phyloP scores from a whole-genome alignment of 2,113 vertebrate genomes.

The Euleptes europaea region DNA sequence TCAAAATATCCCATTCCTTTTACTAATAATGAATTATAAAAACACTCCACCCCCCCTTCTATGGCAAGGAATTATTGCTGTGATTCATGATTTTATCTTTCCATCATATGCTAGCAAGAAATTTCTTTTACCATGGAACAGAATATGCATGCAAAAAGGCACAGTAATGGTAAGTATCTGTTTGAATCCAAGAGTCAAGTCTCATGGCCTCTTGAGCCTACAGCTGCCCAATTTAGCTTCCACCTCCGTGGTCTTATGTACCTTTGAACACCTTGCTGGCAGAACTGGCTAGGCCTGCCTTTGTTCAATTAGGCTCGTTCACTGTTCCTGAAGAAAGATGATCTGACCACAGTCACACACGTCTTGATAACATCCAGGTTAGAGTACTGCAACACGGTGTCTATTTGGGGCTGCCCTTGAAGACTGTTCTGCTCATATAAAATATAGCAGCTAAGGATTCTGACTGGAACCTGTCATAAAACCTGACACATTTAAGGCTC shows the following conservation, averaged over 20 bases:
- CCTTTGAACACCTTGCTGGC: too few relatives aligned
- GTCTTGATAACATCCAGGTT: too few relatives aligned
- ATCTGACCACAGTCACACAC: too few relatives aligned
- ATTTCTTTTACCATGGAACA: neutral
- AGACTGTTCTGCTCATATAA: too few relatives aligned
- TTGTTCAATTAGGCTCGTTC: too few relatives aligned
- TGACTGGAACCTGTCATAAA: too few relatives aligned
- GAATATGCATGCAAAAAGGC: neutral
- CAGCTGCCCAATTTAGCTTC: neutral
- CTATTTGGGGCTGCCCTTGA: too few relatives aligned
- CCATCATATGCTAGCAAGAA: neutral
- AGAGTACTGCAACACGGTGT: too few relatives aligned
- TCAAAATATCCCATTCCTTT: slow-evolving; percentile 8
- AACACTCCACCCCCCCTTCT: neutral
- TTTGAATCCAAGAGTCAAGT: neutral
- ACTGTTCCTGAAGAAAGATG: too few relatives aligned
- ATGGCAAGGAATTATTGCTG: slow-evolving; percentile 4
- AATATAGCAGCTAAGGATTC: too few relatives aligned
- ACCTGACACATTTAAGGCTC: too few relatives aligned
- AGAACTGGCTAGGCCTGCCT: too few relatives aligned
- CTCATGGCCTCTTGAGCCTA: neutral
- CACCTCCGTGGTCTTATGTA: neutral
- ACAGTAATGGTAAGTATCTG: neutral
- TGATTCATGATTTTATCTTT: neutral
- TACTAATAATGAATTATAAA: neutral